Evolutionary conservation across 2,797 vertebrate species (phyloP).

Genomic region (Intellagama lesueurii): DNA sequence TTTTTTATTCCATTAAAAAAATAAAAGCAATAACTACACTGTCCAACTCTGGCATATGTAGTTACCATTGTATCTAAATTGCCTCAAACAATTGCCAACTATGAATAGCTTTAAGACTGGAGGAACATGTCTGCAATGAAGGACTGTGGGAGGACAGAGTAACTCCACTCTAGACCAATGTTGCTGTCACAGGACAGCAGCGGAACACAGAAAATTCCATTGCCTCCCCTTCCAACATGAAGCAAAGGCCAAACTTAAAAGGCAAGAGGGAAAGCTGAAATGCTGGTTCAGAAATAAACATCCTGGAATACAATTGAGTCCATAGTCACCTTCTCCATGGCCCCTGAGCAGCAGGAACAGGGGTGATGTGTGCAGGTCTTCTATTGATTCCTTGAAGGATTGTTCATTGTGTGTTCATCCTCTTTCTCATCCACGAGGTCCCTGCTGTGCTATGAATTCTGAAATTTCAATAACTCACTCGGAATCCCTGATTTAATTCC

Average conservation of each 20-base stretch:
- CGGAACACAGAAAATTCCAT: slow-evolving; percentile 28
- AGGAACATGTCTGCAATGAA: slow-evolving; percentile 76
- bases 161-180: slow-evolving; percentile 43
- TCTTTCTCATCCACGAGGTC: not conserved
- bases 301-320: slow-evolving; percentile 30
- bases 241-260: slow-evolving; percentile 43
- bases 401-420: not conserved
- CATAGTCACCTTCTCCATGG: slow-evolving; percentile 50
- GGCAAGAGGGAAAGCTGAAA: slow-evolving; percentile 40
- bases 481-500: slow-evolving; percentile 4
- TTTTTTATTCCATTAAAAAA: not conserved
- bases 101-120: not conserved
- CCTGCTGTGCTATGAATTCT: not conserved
- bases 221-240: slow-evolving; percentile 31
- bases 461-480: slow-evolving; percentile 45
- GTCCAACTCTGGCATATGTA: slow-evolving; percentile 29
- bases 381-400: not conserved
- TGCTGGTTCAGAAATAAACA: slow-evolving; percentile 1
- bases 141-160: slow-evolving; percentile 56
- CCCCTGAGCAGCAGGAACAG: not conserved
- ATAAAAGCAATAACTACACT: not conserved
- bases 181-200: slow-evolving; percentile 64
- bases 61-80: slow-evolving; percentile 30
- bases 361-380: not conserved
- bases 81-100: slow-evolving; percentile 13